These are phyloP conservation scores for Zosterops pallidus DNA, from an alignment of 2,113 vertebrate species.

Conservation along the genomic window DNA sequence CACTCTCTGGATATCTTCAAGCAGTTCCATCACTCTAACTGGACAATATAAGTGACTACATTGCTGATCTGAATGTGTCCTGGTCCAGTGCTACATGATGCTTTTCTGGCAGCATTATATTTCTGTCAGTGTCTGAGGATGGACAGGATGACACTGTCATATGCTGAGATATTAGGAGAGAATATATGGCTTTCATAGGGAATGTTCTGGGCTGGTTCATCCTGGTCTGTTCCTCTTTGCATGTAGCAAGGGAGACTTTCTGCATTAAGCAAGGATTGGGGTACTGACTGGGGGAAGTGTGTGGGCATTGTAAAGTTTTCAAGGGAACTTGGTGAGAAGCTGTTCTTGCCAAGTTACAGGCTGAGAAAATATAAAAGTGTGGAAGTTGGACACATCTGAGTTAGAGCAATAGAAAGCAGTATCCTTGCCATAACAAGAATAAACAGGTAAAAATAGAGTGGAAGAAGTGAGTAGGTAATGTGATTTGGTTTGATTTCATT, in stretches of 20 bases:
- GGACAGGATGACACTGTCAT: neutral
- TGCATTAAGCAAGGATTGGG: neutral
- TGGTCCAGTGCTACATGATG: neutral
- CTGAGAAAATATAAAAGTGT: neutral
- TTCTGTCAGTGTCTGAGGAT: neutral
- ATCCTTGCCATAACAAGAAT: neutral
- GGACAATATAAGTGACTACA: rapidly evolving
- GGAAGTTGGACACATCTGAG: neutral
- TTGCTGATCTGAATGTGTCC: neutral
- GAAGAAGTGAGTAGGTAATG: neutral
- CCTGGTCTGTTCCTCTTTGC: neutral
- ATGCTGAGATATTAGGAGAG: neutral
- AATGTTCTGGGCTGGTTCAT: neutral
- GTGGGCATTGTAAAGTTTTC: neutral
- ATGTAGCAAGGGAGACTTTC: neutral
- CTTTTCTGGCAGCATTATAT: neutral
- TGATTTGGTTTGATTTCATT: neutral
- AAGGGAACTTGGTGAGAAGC: neutral
- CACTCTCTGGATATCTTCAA: neutral
- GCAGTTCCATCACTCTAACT: neutral
- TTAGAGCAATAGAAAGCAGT: neutral
- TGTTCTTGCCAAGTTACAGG: neutral
- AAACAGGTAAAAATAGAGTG: neutral
- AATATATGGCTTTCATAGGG: neutral
- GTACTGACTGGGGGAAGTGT: neutral